Base-by-base conservation (phyloP, 2,888 invertebrate species). In the Perdita meconis region DNA sequence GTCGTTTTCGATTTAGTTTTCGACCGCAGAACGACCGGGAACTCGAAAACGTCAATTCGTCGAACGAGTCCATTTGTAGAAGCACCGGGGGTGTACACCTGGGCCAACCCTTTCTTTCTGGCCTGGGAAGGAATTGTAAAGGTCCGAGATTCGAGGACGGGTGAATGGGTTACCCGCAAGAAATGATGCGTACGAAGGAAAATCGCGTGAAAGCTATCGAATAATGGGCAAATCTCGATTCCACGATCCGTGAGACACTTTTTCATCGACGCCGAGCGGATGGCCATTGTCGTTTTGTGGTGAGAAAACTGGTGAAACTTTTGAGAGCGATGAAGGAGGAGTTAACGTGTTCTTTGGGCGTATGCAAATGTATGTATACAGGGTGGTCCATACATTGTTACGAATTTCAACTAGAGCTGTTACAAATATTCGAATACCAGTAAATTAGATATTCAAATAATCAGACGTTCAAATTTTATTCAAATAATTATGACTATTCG, bases 31-130 rank as follows among this genome's bases (percentile, higher is more conserved):
- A 56, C 55, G 51, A 68, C 34, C 51, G 44, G 51, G 60, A 67
- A 74, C 66, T 81, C 47, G 64, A 70, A 80, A 74, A 82, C 57
- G 84, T 84, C 76, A 70, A 70, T 84, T 74, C 71, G 72, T 72
- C 60, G 78, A 82, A 84, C 75, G 82, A 76, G 51, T 76, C 78
- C 73, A 80, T 84, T 84, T 71, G 57, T 77, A 53, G 51, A 47
- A 36, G 13, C 61, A 70, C 68, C 59, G 76, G 79, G 64, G 71
- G 82, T 77, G 77, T 63, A 68, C 85, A 80, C 74, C 84, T 84
- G 83, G 80, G 8, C 51, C 63, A 83, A 77, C 79, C 80, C 76
- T 81, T 83, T 83, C 70, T 63, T 74, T 55, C 40, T 12, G 51
- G 1, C 50, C 56, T 44, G 50, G 19, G 51, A 55, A 61, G 50